Evolutionary conservation across 1,140 invertebrate genomes (phyloP).

Genomic region (Drosophila repleta): DNA sequence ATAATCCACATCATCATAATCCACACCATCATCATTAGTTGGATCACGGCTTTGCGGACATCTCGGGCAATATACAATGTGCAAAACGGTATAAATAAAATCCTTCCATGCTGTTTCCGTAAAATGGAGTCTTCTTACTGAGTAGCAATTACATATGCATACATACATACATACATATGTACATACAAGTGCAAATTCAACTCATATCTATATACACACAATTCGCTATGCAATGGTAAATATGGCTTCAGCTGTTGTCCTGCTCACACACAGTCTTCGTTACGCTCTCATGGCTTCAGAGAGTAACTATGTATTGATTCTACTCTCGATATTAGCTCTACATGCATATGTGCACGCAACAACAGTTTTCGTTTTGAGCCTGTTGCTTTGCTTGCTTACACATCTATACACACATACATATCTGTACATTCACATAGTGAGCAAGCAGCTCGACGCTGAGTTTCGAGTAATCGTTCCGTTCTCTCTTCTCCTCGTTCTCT

Average conservation of each 20-base stretch:
- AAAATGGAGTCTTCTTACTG: background rate
- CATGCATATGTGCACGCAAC: too few species aligned
- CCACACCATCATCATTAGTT: slow-evolving; percentile 6
- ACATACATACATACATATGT: too few species aligned
- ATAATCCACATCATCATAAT: slow-evolving; percentile 4
- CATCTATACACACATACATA: too few species aligned
- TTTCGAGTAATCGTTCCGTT: too few species aligned
- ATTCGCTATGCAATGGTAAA: background rate
- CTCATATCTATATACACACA: too few species aligned
- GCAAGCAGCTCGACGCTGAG: too few species aligned
- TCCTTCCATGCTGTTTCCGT: background rate
- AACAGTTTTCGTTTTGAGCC: too few species aligned
- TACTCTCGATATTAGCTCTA: too few species aligned
- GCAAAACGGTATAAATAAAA: slow-evolving; percentile 10
- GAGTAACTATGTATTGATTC: too few species aligned
- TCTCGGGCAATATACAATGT: background rate
- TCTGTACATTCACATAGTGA: too few species aligned
- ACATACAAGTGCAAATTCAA: background rate
- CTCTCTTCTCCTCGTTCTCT: too few species aligned
- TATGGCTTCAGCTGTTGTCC: background rate
- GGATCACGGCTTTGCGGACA: background rate
- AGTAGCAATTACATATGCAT: background rate
- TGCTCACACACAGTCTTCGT: background rate
- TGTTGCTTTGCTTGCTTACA: background rate
- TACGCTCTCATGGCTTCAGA: background rate